These are phyloP conservation scores for Erebia ligea DNA, from an alignment of 2,888 invertebrate species.

Conservation along the genomic window DNA sequence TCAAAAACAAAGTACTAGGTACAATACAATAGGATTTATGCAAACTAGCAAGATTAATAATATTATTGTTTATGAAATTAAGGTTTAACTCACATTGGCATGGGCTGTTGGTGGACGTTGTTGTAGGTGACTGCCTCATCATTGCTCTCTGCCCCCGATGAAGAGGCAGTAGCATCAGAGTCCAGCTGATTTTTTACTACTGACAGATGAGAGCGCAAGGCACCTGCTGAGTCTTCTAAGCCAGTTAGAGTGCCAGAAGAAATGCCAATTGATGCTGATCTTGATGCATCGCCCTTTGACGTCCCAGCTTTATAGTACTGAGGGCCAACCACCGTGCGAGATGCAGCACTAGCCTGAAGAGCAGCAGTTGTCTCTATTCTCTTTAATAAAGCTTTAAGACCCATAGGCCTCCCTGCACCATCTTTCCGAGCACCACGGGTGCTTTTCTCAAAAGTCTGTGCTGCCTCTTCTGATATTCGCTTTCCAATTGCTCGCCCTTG, in stretches of 20 bases:
- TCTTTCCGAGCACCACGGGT: constrained; percentile 87
- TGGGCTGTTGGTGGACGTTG: constrained; percentile 89
- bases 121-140: constrained; percentile 93
- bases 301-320: constrained; percentile 78
- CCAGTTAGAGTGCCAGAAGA: constrained; percentile 87
- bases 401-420: constrained; percentile 72
- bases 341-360: constrained; percentile 72
- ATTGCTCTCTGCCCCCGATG: constrained; percentile 96
- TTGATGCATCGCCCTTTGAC: constrained; percentile 90
- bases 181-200: constrained; percentile 91
- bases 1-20: not conserved
- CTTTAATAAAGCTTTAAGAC: constrained; percentile 73
- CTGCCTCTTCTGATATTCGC: constrained; percentile 90
- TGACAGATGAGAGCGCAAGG: constrained; percentile 88
- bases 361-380: constrained; percentile 72
- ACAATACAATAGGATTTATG: too few species aligned
- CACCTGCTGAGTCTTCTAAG: constrained; percentile 88
- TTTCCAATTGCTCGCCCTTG: constrained; percentile 90
- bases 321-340: constrained; percentile 64
- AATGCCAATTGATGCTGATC: constrained; percentile 83
- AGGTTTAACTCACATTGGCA: constrained; percentile 89
- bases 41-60: not conserved
- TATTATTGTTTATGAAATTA: not conserved
- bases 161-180: constrained; percentile 96
- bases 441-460: constrained; percentile 85